Conservation (phyloP, 2,888 invertebrate species). For the Sepiola atlantica region DNA sequence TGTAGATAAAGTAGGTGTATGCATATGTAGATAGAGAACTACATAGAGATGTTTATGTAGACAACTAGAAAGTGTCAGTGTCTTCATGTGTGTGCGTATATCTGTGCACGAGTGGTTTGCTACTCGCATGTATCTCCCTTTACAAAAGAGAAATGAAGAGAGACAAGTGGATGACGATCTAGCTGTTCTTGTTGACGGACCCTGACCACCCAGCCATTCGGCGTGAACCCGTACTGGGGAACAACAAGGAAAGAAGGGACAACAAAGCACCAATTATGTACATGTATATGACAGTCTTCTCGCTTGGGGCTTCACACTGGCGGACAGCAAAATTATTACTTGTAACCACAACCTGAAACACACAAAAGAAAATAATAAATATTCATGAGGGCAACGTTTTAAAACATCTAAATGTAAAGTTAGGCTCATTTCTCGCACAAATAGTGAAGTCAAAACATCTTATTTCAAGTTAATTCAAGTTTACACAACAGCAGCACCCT, state of each 20-base stretch:
- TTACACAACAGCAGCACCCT: no score
- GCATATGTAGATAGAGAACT: no score
- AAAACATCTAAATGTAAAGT: no score
- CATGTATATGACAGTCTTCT: constrained; percentile 82
- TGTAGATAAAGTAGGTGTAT: background rate
- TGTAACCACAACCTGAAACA: constrained; percentile 83
- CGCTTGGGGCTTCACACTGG: constrained; percentile 88
- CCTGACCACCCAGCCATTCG: background rate
- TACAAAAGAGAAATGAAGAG: background rate
- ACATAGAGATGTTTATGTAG: background rate
- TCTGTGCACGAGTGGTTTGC: background rate
- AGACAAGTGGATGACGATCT: background rate
- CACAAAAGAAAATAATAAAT: background rate
- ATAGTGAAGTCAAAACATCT: no score
- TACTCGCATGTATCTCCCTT: background rate
- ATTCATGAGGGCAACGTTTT: no score
- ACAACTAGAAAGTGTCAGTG: background rate
- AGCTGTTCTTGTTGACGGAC: constrained; percentile 32
- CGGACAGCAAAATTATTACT: constrained; percentile 83
- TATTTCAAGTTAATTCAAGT: no score
- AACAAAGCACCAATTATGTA: constrained; percentile 76
- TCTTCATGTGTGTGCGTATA: background rate
- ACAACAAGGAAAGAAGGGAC: constrained; percentile 54
- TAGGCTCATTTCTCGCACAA: no score
- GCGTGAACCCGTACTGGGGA: constrained; percentile 50